phyloP scores from a whole-genome alignment of 1,140 invertebrate genomes.

The Eubasilissa regina region DNA sequence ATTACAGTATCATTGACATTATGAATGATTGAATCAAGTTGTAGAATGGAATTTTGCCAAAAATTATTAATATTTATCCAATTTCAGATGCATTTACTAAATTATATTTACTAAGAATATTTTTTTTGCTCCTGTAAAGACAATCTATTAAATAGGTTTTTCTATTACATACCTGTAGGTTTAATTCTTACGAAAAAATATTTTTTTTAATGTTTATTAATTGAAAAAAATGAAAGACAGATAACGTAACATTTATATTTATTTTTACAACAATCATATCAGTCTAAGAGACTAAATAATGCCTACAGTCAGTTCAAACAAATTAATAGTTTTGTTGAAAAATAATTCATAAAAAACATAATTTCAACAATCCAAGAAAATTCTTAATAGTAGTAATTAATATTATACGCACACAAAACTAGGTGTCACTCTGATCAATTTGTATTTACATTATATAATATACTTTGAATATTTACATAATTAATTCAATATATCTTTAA shows the following conservation, averaged over 20 bases:
- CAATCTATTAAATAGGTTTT: not conserved
- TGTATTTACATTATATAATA: slow-evolving; percentile 25
- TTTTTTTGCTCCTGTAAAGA: not conserved
- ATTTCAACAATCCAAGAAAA: slow-evolving; percentile 18
- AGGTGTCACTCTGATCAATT: not conserved
- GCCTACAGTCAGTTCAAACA: slow-evolving; percentile 15
- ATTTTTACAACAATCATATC: slow-evolving; percentile 33
- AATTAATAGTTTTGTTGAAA: not conserved
- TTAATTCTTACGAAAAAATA: not conserved
- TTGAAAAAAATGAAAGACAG: not conserved
- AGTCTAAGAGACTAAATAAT: slow-evolving; percentile 24
- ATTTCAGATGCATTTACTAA: too few species aligned
- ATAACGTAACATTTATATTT: slow-evolving; percentile 44
- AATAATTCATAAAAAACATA: not conserved
- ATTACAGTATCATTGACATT: too few species aligned
- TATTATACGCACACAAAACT: slow-evolving; percentile 11
- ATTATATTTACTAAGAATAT: too few species aligned
- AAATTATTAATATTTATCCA: too few species aligned
- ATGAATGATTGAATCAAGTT: too few species aligned
- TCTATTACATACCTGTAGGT: not conserved
- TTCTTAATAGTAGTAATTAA: not conserved
- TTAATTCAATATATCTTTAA: not conserved
- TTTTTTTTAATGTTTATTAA: not conserved
- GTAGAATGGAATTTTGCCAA: too few species aligned
- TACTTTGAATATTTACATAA: slow-evolving; percentile 9